A percentile compares a stretch with the other conserved stretches of the same genome.
Conservation (phyloP, 2,797 vertebrate genomes). For the Arremon aurantiirostris region DNA sequence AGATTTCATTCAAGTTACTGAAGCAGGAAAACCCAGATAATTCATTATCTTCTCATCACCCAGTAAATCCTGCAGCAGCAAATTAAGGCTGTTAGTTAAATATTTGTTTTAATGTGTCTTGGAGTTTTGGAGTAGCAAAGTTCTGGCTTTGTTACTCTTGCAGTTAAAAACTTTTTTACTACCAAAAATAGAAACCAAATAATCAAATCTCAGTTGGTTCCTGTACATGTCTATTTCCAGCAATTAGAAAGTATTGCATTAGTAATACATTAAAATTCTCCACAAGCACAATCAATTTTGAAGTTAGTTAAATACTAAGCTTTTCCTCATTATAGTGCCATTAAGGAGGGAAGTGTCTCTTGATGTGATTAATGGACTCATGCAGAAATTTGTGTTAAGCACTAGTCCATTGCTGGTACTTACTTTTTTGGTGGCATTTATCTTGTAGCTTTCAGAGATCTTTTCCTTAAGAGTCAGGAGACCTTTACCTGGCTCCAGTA, state of each 20-base stretch:
- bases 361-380: constrained; percentile 40
- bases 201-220: constrained; percentile 30
- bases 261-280: constrained; percentile 40
- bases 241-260: constrained; percentile 9
- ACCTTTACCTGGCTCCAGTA: neutral
- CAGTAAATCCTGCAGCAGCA: neutral
- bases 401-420: neutral
- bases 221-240: constrained; percentile 4
- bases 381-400: constrained; percentile 10
- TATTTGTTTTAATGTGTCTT: neutral
- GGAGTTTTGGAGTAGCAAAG: neutral
- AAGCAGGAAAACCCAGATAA: neutral
- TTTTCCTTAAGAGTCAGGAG: neutral
- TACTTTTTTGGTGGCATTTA: neutral
- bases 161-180: neutral
- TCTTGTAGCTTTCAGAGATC: neutral
- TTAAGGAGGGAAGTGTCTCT: constrained; percentile 38
- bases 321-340: constrained; percentile 56
- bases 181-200: constrained; percentile 4
- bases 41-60: neutral
- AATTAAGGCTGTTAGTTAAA: neutral
- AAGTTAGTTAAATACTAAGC: constrained; percentile 38
- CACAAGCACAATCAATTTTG: constrained; percentile 4
- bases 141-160: neutral
- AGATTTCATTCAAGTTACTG: neutral